Evolutionary conservation across 2,888 invertebrate genomes (phyloP).

Genomic region (Pilophorus perplexus): DNA sequence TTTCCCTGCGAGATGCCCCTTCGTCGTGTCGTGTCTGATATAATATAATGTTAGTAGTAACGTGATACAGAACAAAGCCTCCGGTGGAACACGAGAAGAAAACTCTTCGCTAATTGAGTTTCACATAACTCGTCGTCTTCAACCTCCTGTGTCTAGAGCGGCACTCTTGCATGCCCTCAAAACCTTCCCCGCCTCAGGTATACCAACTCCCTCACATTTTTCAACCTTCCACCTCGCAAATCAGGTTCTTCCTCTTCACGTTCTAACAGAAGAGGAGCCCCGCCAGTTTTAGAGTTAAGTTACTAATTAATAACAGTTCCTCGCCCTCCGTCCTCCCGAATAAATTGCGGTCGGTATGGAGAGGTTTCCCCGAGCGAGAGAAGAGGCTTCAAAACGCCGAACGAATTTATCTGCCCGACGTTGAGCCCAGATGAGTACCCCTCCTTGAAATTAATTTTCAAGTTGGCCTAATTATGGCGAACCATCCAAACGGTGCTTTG

Average conservation of each 20-base stretch:
- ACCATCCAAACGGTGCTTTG: no score
- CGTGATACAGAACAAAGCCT: constrained; percentile 33
- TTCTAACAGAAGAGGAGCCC: constrained; percentile 14
- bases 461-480: no score
- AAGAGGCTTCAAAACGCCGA: not conserved
- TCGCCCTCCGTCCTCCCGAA: constrained; percentile 7
- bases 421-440: no score
- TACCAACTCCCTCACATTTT: not conserved
- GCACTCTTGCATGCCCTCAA: not conserved
- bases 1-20: not conserved
- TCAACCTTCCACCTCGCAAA: constrained; percentile 22
- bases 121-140: constrained; percentile 23
- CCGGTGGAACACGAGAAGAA: constrained; percentile 28
- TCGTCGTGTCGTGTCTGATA: not conserved
- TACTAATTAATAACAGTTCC: constrained; percentile 31
- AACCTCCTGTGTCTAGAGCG: not conserved
- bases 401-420: not conserved
- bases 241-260: constrained; percentile 12
- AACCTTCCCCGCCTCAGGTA: not conserved
- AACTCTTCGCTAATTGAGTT: constrained; percentile 35
- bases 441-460: no score
- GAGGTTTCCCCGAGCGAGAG: not conserved
- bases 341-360: constrained; percentile 22
- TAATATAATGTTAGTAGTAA: constrained; percentile 27
- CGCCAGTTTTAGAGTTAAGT: constrained; percentile 23